Evolutionary conservation across 2,797 vertebrate genomes (phyloP), one percentile per base, ranked within the genome.

Genomic region (Lophotriccus pileatus): DNA sequence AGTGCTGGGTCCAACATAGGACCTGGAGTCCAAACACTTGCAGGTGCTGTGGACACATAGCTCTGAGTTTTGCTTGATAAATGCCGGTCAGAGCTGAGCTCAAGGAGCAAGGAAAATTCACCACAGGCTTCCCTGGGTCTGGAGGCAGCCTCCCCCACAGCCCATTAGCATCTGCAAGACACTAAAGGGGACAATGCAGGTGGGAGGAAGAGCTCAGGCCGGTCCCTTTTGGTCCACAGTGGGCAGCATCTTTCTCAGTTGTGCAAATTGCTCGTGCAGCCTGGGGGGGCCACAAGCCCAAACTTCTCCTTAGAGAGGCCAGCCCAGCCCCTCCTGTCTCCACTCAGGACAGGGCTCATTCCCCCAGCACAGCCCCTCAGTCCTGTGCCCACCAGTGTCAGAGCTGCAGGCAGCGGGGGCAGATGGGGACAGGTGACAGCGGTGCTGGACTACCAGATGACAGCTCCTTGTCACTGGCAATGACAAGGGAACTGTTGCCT

Each of bases 401-500:
- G 74, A 75, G 86, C 80, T 27, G 6, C 55, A 67, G 62, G 78
- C 6, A 1, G 32, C 14, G 19, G 50, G 34, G 46, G 15, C 44
- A 62, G 39, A 36, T 9, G 44, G 34, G n/a, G 63, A 68, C 78
- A 91, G 32, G 47, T 59, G 84, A 66, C 75, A 47, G 52, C 80
- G 62, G 89, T 62, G 90, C 94, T 83, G 84, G 12, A 83, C 94
- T 39, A 20, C 43, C 50, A 74, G 84, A 91, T 75, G 97, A 95
- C 94, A 84, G 52, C 84, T 92, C 83, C 77, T 80, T 30, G 50
- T 52, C 67, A 43, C 52, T 84, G 58, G 96, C 98, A 97, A 53
- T 91, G 97, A 96, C 97, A 98, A 96, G 91, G 90, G 96, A 98
- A 97, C 97, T 96, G 95, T 96, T 97, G 97, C 95, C 96, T 90